phyloP scores from a whole-genome alignment of 2,797 vertebrate genomes.

The Syndactyla subalaris region DNA sequence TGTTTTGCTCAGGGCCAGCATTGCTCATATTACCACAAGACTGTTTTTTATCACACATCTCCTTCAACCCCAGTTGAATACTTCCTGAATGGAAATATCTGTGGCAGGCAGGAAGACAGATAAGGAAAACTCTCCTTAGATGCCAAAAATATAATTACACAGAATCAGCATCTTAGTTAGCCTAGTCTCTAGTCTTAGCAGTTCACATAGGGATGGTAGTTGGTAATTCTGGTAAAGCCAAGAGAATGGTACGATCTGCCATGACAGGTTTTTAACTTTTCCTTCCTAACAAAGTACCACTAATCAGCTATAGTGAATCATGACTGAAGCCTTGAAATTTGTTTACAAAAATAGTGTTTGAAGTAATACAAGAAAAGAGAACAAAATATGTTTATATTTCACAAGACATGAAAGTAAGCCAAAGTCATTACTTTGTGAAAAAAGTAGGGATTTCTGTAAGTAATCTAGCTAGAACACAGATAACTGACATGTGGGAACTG shows the following conservation, averaged over 20 bases:
- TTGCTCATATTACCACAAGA: background rate
- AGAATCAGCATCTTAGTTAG: background rate
- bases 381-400: background rate
- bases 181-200: background rate
- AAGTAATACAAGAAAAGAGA: background rate
- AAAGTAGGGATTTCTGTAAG: background rate
- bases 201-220: background rate
- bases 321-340: background rate
- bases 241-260: background rate
- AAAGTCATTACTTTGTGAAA: background rate
- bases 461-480: background rate
- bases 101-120: background rate
- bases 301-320: background rate
- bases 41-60: background rate
- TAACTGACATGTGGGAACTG: background rate
- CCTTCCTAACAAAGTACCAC: background rate
- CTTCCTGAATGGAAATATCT: background rate
- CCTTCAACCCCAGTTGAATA: background rate
- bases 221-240: background rate
- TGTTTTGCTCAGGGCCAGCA: background rate
- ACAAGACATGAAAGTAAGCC: background rate
- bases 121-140: background rate
- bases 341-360: background rate
- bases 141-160: background rate
- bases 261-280: background rate